Conservation (phyloP, 2,113 vertebrate genomes). For the Daubentonia madagascariensis region DNA sequence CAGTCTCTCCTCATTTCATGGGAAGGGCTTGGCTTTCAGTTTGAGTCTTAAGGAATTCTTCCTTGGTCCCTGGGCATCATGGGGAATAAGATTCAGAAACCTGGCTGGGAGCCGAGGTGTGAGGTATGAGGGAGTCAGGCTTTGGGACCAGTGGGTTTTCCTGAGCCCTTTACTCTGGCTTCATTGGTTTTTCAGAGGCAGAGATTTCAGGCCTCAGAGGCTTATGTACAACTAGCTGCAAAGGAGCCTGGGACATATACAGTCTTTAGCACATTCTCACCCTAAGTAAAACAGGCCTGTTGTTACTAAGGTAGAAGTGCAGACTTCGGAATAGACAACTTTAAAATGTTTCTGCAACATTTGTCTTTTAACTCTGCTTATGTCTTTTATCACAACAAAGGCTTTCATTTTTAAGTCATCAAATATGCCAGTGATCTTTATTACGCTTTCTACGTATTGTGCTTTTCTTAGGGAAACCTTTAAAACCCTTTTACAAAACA, state of each 20-base stretch:
- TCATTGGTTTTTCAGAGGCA: not conserved
- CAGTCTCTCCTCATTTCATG: not conserved
- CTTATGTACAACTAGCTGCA: not conserved
- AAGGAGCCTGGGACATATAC: not conserved
- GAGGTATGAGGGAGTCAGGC: not conserved
- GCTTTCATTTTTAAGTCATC: not conserved
- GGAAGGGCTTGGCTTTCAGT: constrained; percentile 86
- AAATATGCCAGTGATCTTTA: not conserved
- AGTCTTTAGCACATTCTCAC: not conserved
- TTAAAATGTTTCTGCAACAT: not conserved
- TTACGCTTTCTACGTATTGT: not conserved
- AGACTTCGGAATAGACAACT: not conserved
- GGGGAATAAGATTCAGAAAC: constrained; percentile 87
- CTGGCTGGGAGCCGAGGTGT: constrained; percentile 76
- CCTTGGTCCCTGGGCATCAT: constrained; percentile 84
- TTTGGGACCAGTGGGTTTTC: rapidly evolving
- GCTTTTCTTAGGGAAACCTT: not conserved
- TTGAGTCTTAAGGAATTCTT: constrained; percentile 93
- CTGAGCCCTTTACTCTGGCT: not conserved
- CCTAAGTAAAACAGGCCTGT: not conserved
- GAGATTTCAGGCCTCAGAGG: not conserved
- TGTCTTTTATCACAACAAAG: not conserved
- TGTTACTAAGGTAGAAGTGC: not conserved
- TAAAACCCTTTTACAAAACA: not conserved
- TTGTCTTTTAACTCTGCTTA: not conserved